phyloP scores from a whole-genome alignment of 2,113 vertebrate genomes.

The Oryzias melastigma region DNA sequence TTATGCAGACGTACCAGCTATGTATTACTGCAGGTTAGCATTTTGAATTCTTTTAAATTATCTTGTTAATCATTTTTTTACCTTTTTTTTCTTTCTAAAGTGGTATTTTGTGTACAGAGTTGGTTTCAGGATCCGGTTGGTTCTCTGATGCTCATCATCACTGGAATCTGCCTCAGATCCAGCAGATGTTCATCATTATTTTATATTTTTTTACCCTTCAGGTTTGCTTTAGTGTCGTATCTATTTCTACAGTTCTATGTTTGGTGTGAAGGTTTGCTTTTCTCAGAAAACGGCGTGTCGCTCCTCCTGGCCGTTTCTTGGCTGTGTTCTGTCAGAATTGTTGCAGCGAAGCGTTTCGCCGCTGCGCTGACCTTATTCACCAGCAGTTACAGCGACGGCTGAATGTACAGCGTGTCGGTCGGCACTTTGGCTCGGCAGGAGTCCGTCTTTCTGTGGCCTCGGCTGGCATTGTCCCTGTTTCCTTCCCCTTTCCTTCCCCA shows the following conservation, averaged over 20 bases:
- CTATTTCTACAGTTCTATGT: too few species aligned
- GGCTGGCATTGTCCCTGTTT: slow-evolving; percentile 51
- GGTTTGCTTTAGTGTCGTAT: too few species aligned
- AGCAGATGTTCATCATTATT: too few species aligned
- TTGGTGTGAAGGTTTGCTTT: too few species aligned
- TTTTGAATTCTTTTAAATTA: background rate
- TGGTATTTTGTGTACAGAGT: too few species aligned
- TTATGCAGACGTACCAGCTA: too few species aligned
- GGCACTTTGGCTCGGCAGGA: slow-evolving; percentile 57
- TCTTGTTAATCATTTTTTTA: background rate
- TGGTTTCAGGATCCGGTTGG: too few species aligned
- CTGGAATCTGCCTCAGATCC: too few species aligned
- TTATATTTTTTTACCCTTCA: too few species aligned
- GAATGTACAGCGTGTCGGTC: slow-evolving; percentile 48
- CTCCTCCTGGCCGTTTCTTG: too few species aligned
- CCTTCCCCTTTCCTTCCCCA: slow-evolving; percentile 33
- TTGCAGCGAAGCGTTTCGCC: slow-evolving; percentile 17
- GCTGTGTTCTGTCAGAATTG: slow-evolving; percentile 11
- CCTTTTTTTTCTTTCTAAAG: background rate
- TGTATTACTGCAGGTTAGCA: background rate
- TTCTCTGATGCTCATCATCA: too few species aligned
- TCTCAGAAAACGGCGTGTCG: too few species aligned
- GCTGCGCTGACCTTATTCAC: slow-evolving; percentile 52
- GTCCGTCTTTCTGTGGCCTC: slow-evolving; percentile 53
- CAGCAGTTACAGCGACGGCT: slow-evolving; percentile 50